Conservation (phyloP, 2,888 invertebrate species). For the Luperina nickerlii region DNA sequence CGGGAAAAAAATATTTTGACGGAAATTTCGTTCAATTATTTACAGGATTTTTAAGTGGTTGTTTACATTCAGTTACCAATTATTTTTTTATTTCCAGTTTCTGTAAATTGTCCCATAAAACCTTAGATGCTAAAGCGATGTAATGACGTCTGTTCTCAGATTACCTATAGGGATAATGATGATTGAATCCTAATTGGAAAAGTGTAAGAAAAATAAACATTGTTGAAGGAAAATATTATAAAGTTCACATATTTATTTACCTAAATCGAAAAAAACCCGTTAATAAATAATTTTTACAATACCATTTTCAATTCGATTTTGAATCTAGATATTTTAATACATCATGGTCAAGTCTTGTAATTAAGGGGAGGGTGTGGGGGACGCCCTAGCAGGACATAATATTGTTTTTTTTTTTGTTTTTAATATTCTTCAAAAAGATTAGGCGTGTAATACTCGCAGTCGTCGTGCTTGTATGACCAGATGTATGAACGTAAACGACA, state of each 20-base stretch:
- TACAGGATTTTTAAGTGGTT: background rate
- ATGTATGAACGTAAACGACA: background rate
- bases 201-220: background rate
- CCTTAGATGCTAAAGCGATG: background rate
- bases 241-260: background rate
- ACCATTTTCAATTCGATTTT: background rate
- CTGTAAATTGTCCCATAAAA: background rate
- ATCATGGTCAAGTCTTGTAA: background rate
- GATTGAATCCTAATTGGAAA: background rate
- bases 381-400: background rate
- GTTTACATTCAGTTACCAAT: background rate
- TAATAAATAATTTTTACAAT: background rate
- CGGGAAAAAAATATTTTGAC: constrained; percentile 6
- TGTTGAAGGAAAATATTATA: background rate
- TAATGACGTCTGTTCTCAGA: background rate
- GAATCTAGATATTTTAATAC: background rate
- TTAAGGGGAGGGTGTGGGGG: background rate
- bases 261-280: background rate
- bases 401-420: background rate
- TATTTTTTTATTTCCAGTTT: background rate
- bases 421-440: background rate
- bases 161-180: background rate
- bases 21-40: background rate
- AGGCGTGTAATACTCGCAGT: background rate
- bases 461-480: background rate